Evolutionary conservation across 2,888 invertebrate genomes (phyloP), one percentile per base, ranked within the genome.

Genomic region (Brenthis daphne): DNA sequence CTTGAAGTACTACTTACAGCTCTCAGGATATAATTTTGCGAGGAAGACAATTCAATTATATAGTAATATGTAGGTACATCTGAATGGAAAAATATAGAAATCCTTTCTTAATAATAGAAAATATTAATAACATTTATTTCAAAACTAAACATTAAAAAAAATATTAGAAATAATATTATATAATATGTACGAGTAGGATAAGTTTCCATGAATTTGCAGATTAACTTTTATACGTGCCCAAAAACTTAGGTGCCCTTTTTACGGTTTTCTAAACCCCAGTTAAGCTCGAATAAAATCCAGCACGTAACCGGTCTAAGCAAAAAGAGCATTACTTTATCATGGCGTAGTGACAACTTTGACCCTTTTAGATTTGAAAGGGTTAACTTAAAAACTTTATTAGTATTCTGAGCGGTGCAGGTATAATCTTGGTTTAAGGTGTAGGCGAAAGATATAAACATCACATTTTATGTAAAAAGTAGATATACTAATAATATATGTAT

Each of bases 321-420:
- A 73, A 72, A 74, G 68, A 67, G 70, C 70, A 65, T 72, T 74
- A 70, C 68, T 69, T 67, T 68, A 68, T 68, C 68, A 68, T 64
- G 66, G 67, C 64, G 58, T 69, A 74, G 75, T 75, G 79, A 76
- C 76, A 77, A 76, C 68, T 75, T 74, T 69, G 75, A 79, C 76
- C 79, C 80, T 76, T 76, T 78, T 73, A 76, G 75, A 77, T 76
- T 76, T 75, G 75, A 76, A 78, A 77, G 81, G 82, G 80, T 79
- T 79, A 77, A 77, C 74, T 74, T 82, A 87, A 87, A 87, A 86
- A 85, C 82, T 82, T 85, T 77, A 84, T 84, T 82, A 82, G 82
- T 82, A 85, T 84, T 82, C 84, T 69, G 72, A 79, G 74, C 73
- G 82, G 74, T 77, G 80, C 88, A 87, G 86, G 86, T 87, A 84